A percentile compares a stretch with the other conserved stretches of the same genome.
These are phyloP conservation scores for Mareca penelope DNA, from an alignment of 2,797 vertebrate species.

Conservation along the genomic window DNA sequence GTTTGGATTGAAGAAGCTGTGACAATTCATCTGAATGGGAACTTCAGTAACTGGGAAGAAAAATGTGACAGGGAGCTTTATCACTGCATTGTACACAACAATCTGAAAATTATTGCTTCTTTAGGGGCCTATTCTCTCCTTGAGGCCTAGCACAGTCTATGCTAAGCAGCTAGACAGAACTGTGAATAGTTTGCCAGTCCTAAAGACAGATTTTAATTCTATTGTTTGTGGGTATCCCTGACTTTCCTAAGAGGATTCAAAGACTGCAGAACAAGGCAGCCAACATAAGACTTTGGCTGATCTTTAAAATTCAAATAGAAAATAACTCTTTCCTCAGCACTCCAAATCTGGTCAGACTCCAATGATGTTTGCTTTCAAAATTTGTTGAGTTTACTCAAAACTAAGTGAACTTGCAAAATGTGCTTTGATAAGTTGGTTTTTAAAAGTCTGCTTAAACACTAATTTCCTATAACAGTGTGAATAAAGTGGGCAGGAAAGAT, in stretches of 20 bases:
- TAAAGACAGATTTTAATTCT: slow-evolving; percentile 79
- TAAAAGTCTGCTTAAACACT: slow-evolving; percentile 16
- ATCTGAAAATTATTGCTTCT: slow-evolving; percentile 87
- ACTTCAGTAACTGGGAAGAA: slow-evolving; percentile 89
- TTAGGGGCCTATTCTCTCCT: slow-evolving; percentile 76
- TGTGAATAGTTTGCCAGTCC: slow-evolving; percentile 76
- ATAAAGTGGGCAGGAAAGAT: background rate
- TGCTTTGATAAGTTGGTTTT: background rate
- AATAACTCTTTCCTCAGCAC: background rate
- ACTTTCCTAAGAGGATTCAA: slow-evolving; percentile 78
- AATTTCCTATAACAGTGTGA: background rate
- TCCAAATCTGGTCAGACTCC: background rate
- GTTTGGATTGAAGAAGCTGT: slow-evolving; percentile 82
- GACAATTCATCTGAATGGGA: slow-evolving; percentile 88
- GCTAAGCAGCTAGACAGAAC: slow-evolving; percentile 82
- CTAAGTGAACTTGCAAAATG: slow-evolving; percentile 9
- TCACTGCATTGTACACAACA: slow-evolving; percentile 82
- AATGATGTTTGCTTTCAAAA: slow-evolving; percentile 29
- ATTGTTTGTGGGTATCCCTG: slow-evolving; percentile 80
- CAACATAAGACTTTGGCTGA: slow-evolving; percentile 32
- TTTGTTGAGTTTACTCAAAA: slow-evolving; percentile 14
- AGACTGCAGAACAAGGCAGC: slow-evolving; percentile 64
- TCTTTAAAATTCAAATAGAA: slow-evolving; percentile 62
- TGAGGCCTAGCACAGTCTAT: slow-evolving; percentile 79
- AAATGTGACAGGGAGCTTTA: slow-evolving; percentile 94